Conservation (phyloP, 1,140 invertebrate species). For the Drosophila jambulina region DNA sequence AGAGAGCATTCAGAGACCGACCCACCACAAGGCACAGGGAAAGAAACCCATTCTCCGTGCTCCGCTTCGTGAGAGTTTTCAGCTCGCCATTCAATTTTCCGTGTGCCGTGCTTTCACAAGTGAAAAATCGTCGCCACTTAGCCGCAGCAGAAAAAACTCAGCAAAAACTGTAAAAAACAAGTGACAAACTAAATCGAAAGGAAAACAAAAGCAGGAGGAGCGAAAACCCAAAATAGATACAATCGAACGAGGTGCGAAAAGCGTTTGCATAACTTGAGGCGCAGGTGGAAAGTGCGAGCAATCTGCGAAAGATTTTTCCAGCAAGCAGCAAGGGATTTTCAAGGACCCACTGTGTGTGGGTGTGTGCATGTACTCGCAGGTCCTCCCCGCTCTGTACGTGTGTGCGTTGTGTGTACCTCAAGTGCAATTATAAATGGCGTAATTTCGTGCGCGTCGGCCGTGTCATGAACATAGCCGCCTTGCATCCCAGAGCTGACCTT, state of each 20-base stretch:
- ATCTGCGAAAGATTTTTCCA: slow-evolving; percentile 34
- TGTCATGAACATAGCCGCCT: slow-evolving; percentile 64
- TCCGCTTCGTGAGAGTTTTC: slow-evolving; percentile 54
- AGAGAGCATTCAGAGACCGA: slow-evolving; percentile 21
- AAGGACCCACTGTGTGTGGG: slow-evolving; percentile 56
- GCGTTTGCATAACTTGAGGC: slow-evolving; percentile 61
- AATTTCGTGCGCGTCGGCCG: slow-evolving; percentile 62
- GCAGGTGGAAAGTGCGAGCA: slow-evolving; percentile 29
- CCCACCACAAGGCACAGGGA: slow-evolving; percentile 48
- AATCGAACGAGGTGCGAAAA: slow-evolving; percentile 1
- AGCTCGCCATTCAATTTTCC: slow-evolving; percentile 71
- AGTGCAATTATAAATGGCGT: slow-evolving; percentile 81
- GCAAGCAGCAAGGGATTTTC: slow-evolving; percentile 55
- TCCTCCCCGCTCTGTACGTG: slow-evolving; percentile 20
- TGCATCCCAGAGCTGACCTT: slow-evolving; percentile 29
- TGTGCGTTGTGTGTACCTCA: slow-evolving; percentile 46
- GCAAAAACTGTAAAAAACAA: slow-evolving; percentile 21
- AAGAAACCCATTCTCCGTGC: slow-evolving; percentile 48
- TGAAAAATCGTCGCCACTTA: slow-evolving; percentile 55
- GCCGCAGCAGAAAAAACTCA: slow-evolving; percentile 29
- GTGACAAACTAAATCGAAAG: slow-evolving; percentile 12
- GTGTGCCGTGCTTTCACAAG: slow-evolving; percentile 59
- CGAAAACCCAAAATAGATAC: slow-evolving; percentile 9
- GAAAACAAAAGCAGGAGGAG: slow-evolving; percentile 8
- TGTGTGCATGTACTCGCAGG: slow-evolving; percentile 38